phyloP scores from a whole-genome alignment of 2,113 vertebrate genomes.

The Chloebia gouldiae region DNA sequence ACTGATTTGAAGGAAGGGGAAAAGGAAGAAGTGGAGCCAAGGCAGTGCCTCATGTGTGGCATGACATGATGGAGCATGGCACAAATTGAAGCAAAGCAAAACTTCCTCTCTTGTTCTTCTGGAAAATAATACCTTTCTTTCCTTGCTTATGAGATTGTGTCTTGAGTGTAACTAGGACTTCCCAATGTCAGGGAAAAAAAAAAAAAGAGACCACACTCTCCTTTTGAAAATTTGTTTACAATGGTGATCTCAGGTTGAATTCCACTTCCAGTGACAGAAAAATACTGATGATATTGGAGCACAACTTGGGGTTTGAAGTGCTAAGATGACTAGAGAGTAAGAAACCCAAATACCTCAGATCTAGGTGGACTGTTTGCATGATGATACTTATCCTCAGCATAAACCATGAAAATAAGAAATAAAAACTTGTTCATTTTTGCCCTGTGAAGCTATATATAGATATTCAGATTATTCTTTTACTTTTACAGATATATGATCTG shows the following conservation, averaged over 20 bases:
- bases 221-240: background rate
- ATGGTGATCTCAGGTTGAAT: background rate
- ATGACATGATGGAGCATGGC: background rate
- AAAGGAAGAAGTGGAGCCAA: background rate
- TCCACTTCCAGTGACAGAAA: background rate
- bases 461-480: background rate
- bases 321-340: background rate
- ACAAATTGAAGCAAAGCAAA: background rate
- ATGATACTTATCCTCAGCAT: background rate
- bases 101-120: background rate
- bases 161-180: background rate
- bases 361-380: background rate
- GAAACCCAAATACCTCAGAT: background rate
- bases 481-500: background rate
- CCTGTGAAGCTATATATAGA: background rate
- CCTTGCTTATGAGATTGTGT: background rate
- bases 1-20: background rate
- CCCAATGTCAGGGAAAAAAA: background rate
- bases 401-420: background rate
- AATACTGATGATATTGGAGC: background rate
- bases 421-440: background rate
- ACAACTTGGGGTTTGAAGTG: background rate
- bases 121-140: background rate
- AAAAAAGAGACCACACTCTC: background rate
- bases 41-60: background rate